phyloP scores from a whole-genome alignment of 2,797 vertebrate species.

The Premnoplex brunnescens region DNA sequence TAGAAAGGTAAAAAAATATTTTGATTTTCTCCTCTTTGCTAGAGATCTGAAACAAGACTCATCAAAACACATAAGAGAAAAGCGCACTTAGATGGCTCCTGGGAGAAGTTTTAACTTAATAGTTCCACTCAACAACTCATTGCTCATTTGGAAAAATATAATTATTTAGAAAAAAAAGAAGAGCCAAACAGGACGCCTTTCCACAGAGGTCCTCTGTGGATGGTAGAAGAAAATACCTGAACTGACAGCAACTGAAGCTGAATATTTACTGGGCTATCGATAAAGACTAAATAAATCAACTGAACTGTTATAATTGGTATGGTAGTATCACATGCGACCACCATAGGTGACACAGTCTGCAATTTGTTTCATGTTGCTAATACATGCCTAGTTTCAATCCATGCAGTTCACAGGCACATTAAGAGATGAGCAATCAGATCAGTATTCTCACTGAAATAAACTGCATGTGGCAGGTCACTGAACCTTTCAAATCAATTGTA shows the following conservation, averaged over 20 bases:
- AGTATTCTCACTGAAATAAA: neutral
- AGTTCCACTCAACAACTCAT: neutral
- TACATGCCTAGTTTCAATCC: rapidly evolving
- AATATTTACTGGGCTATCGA: neutral
- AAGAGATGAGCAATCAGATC: neutral
- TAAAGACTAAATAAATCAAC: neutral
- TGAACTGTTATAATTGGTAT: neutral
- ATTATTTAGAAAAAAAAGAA: neutral
- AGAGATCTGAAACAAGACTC: neutral
- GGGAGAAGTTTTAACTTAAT: neutral
- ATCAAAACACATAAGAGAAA: neutral
- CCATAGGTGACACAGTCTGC: neutral
- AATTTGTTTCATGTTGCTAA: neutral
- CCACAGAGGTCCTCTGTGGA: neutral
- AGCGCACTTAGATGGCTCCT: neutral
- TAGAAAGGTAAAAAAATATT: neutral
- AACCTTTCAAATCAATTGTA: neutral
- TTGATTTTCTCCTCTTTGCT: neutral
- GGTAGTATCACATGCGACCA: neutral
- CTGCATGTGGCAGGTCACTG: neutral
- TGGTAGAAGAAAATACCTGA: neutral
- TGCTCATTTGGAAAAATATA: neutral
- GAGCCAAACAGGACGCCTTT: neutral
- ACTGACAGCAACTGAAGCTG: neutral
- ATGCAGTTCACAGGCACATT: neutral